Evolutionary conservation across 2,888 invertebrate genomes (phyloP), one percentile per base, ranked within the genome.

Genomic region (Rhyacophila evoluta): DNA sequence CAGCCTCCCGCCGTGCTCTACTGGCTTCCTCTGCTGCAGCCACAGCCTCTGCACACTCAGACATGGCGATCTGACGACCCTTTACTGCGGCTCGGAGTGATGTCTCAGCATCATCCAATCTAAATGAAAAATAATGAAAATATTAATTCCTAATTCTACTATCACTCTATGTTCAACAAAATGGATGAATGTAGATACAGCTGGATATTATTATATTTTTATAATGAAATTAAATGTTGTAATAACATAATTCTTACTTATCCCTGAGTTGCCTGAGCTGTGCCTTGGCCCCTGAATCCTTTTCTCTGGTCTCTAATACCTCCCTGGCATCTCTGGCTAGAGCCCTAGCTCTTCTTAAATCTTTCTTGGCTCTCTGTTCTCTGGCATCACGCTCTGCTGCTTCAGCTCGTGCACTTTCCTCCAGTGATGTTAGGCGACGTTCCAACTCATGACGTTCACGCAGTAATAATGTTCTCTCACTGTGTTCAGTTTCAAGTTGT

Each of bases 361-460:
- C 98, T 83, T 95, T 92, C 85, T 95, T 94, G 77, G 98, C 89
- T 84, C 95, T 91, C 83, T 93, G 92, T 82, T 94, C 89, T 0
- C 92, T 88, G 33, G 94, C 94, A 83, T 93, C 92, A 84, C 95
- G 95, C 74, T 95, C 94, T 25, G 93, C 93, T 74, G 92, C 93
- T 84, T 94, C 94, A 0, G 92, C 92, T 36, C 95, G 91, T 82
- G 94, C 95, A 68, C 93, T 89, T 84, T 96, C 95, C 83, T 95
- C 94, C 25, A 95, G 89, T 27, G 95, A 92, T 12, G 95, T 93
- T 12, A 98, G 89, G 8, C 97, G 92, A 2, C 97, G 91, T 87
- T 98, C 98, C 79, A 98, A 87, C 84, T 98, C 97, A 85, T 98
- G 96, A 80, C 97, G 95, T 85, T 98, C 97, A 10, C 97, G 92